These are phyloP conservation scores for Lasius fuliginosus DNA, from an alignment of 2,888 invertebrate genomes.

Conservation along the genomic window DNA sequence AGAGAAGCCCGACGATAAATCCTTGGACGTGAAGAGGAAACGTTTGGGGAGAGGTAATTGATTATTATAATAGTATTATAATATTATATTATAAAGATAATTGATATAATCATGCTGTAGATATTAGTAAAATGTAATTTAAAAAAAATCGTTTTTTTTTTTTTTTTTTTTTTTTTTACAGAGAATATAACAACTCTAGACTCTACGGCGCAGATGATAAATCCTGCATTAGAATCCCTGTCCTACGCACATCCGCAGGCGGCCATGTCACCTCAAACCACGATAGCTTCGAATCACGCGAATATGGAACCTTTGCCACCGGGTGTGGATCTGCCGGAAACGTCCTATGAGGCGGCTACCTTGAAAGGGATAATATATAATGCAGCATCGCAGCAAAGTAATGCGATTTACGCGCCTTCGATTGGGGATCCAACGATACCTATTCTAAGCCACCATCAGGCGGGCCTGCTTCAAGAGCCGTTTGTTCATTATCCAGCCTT, in stretches of 20 bases:
- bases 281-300: conserved; percentile 74
- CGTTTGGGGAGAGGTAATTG: conserved; percentile 62
- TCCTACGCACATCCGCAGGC: conserved; percentile 70
- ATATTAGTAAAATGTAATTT: background rate
- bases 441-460: conserved; percentile 79
- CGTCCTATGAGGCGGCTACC: conserved; percentile 81
- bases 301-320: conserved; percentile 87
- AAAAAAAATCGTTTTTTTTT: conserved; percentile 1
- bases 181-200: conserved; percentile 38
- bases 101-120: background rate
- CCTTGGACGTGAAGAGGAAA: conserved; percentile 71
- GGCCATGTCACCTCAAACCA: conserved; percentile 75
- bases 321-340: conserved; percentile 87
- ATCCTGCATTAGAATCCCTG: conserved; percentile 49
- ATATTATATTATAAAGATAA: background rate
- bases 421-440: conserved; percentile 80
- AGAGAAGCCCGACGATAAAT: conserved; percentile 61
- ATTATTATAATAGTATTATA: background rate
- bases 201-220: conserved; percentile 49
- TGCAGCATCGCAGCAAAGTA: conserved; percentile 79
- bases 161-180: conserved; percentile 2
- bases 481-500: conserved; percentile 84
- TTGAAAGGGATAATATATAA: conserved; percentile 81
- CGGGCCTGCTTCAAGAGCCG: conserved; percentile 82
- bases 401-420: conserved; percentile 82